Conservation (phyloP, 1,140 invertebrate species). For the Papilio polyxenes region DNA sequence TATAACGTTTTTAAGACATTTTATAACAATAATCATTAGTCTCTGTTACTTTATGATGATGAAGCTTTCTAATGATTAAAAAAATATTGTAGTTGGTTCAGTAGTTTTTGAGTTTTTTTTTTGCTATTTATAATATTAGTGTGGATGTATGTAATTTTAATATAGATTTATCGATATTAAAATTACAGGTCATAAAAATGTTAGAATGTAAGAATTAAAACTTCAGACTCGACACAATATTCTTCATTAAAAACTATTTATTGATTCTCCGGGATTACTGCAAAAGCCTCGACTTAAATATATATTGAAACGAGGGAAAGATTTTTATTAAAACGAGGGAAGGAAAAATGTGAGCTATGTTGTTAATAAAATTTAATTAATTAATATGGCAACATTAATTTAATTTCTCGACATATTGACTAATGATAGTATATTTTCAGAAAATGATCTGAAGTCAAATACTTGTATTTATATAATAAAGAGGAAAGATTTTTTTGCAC, state of each 20-base stretch:
- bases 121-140: not conserved
- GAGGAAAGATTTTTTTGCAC: no score
- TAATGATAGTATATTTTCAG: not conserved
- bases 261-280: no score
- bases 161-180: not conserved
- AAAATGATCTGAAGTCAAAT: not conserved
- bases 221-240: no score
- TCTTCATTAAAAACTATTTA: no score
- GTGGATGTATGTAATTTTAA: no score
- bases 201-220: no score
- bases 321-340: not conserved
- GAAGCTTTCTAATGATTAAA: not conserved
- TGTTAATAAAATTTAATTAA: constrained; percentile 13
- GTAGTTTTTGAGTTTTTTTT: not conserved
- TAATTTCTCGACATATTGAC: not conserved
- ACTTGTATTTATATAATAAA: no score
- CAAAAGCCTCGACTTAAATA: not conserved
- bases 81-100: not conserved
- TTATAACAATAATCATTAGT: no score
- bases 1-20: no score
- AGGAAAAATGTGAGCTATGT: not conserved
- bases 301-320: not conserved
- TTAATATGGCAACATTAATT: not conserved
- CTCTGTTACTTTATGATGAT: not conserved
- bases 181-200: no score